These are phyloP conservation scores for Brachionus manjavacas DNA, from an alignment of 1,140 invertebrate genomes.

Conservation along the genomic window DNA sequence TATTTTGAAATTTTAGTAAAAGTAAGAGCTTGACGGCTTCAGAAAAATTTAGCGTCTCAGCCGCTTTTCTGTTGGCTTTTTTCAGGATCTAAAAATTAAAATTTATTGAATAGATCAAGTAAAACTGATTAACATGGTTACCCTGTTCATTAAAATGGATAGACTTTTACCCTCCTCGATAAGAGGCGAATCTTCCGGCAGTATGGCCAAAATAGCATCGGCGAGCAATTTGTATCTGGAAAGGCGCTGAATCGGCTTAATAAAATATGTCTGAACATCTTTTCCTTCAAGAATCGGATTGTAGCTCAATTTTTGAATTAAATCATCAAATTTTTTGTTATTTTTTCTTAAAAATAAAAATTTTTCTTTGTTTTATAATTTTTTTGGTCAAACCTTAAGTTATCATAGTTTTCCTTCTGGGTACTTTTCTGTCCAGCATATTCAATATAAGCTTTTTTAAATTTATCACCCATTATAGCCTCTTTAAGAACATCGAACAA, in stretches of 20 bases:
- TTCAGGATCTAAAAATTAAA: neutral
- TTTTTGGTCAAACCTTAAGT: neutral
- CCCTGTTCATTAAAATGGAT: neutral
- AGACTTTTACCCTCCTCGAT: neutral
- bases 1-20: constrained; percentile 19
- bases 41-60: neutral
- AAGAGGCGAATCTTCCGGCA: neutral
- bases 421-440: constrained; percentile 1
- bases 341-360: neutral
- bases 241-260: constrained; percentile 1
- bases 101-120: neutral
- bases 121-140: neutral
- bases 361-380: neutral
- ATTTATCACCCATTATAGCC: neutral
- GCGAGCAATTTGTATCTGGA: constrained; percentile 1
- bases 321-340: constrained; percentile 10
- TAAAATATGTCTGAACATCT: constrained; percentile 4
- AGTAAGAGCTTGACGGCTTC: neutral
- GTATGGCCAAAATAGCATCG: neutral
- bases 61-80: constrained; percentile 28
- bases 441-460: neutral
- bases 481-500: neutral
- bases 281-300: neutral
- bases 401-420: constrained; percentile 27
- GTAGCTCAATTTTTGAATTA: neutral